Percentiles rank a stretch among this genome's conserved stretches.
These are phyloP conservation scores for Latrodectus elegans DNA, from an alignment of 2,888 invertebrate genomes.

Conservation along the genomic window DNA sequence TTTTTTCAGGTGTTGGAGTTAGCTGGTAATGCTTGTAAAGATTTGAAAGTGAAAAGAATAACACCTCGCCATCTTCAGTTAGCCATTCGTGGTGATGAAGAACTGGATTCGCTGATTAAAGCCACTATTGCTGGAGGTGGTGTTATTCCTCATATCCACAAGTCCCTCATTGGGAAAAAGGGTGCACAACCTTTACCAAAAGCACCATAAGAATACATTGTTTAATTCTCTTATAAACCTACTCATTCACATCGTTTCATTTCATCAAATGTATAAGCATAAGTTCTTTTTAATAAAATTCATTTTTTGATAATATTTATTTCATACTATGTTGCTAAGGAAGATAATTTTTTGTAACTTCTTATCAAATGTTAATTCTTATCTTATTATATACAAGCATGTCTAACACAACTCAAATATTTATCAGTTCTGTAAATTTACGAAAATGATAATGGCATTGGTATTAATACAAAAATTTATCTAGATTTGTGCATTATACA, in stretches of 20 bases:
- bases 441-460: no score
- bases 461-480: no score
- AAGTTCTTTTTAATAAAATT: not conserved
- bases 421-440: no score
- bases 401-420: no score
- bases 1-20: constrained; percentile 91
- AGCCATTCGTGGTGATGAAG: constrained; percentile 99
- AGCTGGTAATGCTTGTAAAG: constrained; percentile 99
- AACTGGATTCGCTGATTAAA: constrained; percentile 99
- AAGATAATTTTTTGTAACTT: no score
- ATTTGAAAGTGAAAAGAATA: constrained; percentile 99
- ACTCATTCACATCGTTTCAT: constrained; percentile 1
- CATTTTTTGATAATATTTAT: not conserved
- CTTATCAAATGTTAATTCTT: no score
- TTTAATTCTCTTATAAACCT: not conserved
- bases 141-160: constrained; percentile 99
- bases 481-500: no score
- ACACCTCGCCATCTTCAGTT: constrained; percentile 99
- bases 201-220: constrained; percentile 32
- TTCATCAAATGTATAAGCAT: not conserved
- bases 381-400: no score
- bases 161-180: constrained; percentile 99
- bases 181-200: constrained; percentile 76
- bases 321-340: no score
- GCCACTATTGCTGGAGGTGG: constrained; percentile 99